phyloP scores from a whole-genome alignment of 2,113 vertebrate genomes.

The Poeciliopsis occidentalis region DNA sequence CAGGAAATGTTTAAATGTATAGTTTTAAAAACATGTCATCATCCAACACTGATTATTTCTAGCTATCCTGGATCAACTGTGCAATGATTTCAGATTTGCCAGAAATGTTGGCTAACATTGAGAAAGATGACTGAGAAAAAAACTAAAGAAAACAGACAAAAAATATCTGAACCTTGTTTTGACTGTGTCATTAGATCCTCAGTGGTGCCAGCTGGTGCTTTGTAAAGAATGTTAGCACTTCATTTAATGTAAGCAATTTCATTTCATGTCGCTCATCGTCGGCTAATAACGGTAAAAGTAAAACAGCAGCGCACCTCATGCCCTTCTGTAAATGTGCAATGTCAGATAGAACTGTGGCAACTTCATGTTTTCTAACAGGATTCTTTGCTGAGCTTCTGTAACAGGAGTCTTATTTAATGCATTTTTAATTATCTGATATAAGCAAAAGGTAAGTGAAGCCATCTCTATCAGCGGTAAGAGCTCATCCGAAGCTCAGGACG shows the following conservation, averaged over 20 bases:
- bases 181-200: slow-evolving; percentile 83
- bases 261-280: slow-evolving; percentile 49
- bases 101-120: not conserved
- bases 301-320: slow-evolving; percentile 71
- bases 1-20: slow-evolving; percentile 20
- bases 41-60: not conserved
- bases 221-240: slow-evolving; percentile 80
- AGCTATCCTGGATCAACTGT: slow-evolving; percentile 6
- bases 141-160: not conserved
- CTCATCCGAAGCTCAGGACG: slow-evolving; percentile 64
- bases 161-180: slow-evolving; percentile 72
- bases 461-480: slow-evolving; percentile 70
- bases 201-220: slow-evolving; percentile 77
- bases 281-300: slow-evolving; percentile 71
- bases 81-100: slow-evolving; percentile 15
- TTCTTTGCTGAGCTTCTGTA: slow-evolving; percentile 85
- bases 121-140: slow-evolving; percentile 7
- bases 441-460: slow-evolving; percentile 58
- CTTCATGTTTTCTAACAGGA: slow-evolving; percentile 88
- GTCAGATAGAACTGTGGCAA: slow-evolving; percentile 82
- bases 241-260: slow-evolving; percentile 50
- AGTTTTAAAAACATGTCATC: slow-evolving; percentile 25
- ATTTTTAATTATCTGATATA: slow-evolving; percentile 78
- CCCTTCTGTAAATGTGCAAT: slow-evolving; percentile 84
- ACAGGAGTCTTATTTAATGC: slow-evolving; percentile 54